Conservation (phyloP, 2,113 vertebrate species). For the Aleadryas rufinucha region DNA sequence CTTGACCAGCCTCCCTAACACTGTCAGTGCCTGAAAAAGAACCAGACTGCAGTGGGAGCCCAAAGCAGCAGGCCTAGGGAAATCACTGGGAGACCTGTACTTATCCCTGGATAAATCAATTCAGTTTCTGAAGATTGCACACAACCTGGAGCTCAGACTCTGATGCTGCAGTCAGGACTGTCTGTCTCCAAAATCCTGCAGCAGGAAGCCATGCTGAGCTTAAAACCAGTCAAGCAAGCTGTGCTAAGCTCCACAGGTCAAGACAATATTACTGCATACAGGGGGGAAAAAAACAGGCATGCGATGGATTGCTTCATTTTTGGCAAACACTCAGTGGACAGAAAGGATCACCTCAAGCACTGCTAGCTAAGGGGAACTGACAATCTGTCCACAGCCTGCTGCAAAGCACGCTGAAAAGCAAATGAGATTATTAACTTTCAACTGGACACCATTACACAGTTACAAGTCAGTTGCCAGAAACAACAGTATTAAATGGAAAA, state of each 20-base stretch:
- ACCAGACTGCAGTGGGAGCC: background rate
- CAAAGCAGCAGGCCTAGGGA: background rate
- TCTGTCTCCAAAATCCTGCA: background rate
- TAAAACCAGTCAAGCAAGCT: background rate
- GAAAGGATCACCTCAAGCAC: background rate
- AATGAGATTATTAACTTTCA: slow-evolving; percentile 7
- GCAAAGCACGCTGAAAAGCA: slow-evolving; percentile 2
- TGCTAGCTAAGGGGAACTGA: background rate
- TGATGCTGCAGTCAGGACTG: background rate
- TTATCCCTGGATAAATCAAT: background rate
- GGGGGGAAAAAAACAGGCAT: fast-evolving
- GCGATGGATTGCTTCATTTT: background rate
- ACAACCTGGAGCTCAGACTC: background rate
- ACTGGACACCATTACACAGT: background rate
- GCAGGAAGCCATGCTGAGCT: background rate
- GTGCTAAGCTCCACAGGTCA: background rate
- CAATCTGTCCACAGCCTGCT: background rate
- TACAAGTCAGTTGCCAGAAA: background rate
- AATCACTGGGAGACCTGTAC: background rate
- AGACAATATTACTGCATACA: background rate
- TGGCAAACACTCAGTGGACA: background rate
- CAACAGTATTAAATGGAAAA: background rate
- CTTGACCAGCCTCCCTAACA: background rate
- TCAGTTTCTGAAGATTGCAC: background rate
- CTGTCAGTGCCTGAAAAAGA: background rate